Evolutionary conservation across 2,797 vertebrate species (phyloP), one percentile per base, ranked within the genome.

Genomic region (Somateria mollissima): DNA sequence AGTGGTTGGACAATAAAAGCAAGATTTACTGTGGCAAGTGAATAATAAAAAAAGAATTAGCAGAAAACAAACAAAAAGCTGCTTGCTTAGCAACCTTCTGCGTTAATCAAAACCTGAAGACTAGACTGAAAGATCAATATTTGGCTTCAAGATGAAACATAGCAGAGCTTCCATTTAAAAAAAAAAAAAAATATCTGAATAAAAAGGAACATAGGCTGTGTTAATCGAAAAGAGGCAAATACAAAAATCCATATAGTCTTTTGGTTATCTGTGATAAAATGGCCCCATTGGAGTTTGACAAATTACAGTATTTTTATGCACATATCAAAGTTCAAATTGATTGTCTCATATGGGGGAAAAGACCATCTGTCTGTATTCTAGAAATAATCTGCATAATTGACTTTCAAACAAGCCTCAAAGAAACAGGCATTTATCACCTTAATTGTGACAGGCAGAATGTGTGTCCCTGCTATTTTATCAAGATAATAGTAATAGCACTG

Each of bases 321-420:
- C 95, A 94, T 96, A 97, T 95, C 96, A 97, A 98, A 97, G 96
- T 98, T 98, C 97, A 98, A 96, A 96, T 97, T 97, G 96, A 97
- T 97, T 97, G 94, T 97, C 96, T 98, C 95, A 84, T 97, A 94
- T 95, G 92, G 94, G 96, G 95, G 97, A 96, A 97, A 97, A 96
- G 95, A 94, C 97, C 97, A 98, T 98, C 97, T 98, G 98, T 97
- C 97, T 98, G 95, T 97, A 97, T 98, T 97, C 97, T 97, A 95
- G 94, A 98, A 98, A 98, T 98, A 97, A 98, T 98, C 97, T 98
- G 95, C 97, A 98, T 98, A 98, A 98, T 98, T 98, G 97, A 98
- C 98, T 98, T 98, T 97, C 97, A 97, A 97, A 97, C 94, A 97
- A 97, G 95, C 95, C 97, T 97, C 96, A 97, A 97, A 98, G 97